phyloP scores from a whole-genome alignment of 2,113 vertebrate genomes.

The Acanthisitta chloris region DNA sequence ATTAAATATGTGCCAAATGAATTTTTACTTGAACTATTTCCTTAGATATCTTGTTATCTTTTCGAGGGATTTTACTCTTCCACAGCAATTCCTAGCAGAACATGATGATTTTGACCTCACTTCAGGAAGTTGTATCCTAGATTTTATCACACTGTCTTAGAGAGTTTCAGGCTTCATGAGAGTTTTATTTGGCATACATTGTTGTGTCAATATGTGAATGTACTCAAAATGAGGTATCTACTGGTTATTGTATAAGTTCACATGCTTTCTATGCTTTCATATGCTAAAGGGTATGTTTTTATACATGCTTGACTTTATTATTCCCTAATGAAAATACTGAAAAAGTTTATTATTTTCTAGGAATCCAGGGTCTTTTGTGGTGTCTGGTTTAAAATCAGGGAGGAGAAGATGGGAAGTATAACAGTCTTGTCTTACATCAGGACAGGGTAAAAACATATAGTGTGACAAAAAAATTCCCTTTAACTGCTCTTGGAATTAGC shows the following conservation, averaged over 20 bases:
- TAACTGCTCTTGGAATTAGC: neutral
- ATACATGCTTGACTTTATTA: slow-evolving; percentile 21
- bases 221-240: slow-evolving; percentile 32
- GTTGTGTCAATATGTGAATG: slow-evolving; percentile 42
- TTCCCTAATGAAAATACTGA: slow-evolving; percentile 25
- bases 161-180: neutral
- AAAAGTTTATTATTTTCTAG: slow-evolving; percentile 11
- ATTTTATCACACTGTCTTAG: slow-evolving; percentile 27
- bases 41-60: neutral
- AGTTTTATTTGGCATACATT: slow-evolving; percentile 22
- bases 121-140: neutral
- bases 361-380: neutral
- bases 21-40: neutral
- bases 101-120: neutral
- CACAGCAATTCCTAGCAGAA: neutral
- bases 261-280: slow-evolving; percentile 32
- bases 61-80: neutral
- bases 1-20: neutral
- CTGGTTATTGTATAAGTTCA: slow-evolving; percentile 18
- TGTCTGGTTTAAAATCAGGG: slow-evolving; percentile 18
- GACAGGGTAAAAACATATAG: neutral
- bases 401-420: neutral
- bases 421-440: neutral
- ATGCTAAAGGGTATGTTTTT: slow-evolving; percentile 24
- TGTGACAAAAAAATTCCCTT: neutral